A percentile compares a stretch with the other conserved stretches of the same genome.
phyloP scores from a whole-genome alignment of 2,797 vertebrate species.

The Tenualosa thibaudeaui region DNA sequence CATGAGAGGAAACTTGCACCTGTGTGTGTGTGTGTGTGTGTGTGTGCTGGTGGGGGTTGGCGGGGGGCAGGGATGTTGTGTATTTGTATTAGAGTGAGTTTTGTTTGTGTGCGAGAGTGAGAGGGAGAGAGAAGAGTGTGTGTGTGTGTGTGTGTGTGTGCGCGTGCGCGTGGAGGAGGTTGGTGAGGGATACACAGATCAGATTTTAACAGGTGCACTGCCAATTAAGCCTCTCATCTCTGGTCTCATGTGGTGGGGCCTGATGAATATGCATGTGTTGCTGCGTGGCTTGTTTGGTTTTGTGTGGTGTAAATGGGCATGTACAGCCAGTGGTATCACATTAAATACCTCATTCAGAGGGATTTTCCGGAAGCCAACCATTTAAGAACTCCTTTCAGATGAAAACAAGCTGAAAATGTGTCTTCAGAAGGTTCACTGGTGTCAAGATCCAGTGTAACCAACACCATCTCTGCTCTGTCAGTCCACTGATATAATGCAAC shows the following conservation, averaged over 20 bases:
- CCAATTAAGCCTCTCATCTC: slow-evolving; percentile 63
- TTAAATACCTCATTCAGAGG: slow-evolving; percentile 42
- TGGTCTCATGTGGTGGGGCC: slow-evolving; percentile 56
- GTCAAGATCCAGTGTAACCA: slow-evolving; percentile 3
- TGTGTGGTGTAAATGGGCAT: slow-evolving; percentile 44
- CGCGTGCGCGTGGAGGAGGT: not conserved
- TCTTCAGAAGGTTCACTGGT: slow-evolving; percentile 5
- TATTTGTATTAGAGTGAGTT: no score
- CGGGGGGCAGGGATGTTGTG: not conserved
- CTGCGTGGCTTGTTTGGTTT: slow-evolving; percentile 45
- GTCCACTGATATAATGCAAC: not conserved
- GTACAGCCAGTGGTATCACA: slow-evolving; percentile 26
- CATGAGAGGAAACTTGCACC: slow-evolving; percentile 45
- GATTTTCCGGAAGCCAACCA: slow-evolving; percentile 35
- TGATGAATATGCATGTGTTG: slow-evolving; percentile 70
- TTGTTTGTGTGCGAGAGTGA: not conserved
- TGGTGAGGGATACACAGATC: slow-evolving; percentile 48
- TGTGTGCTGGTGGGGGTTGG: not conserved
- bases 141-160: not conserved
- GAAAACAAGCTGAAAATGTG: slow-evolving; percentile 26
- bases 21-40: not conserved
- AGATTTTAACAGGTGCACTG: slow-evolving; percentile 70
- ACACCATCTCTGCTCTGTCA: not conserved
- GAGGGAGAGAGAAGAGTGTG: slow-evolving; percentile 24
- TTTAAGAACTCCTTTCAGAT: slow-evolving; percentile 32